Conservation (phyloP, 1,140 invertebrate genomes). For the Pogonus chalceus region DNA sequence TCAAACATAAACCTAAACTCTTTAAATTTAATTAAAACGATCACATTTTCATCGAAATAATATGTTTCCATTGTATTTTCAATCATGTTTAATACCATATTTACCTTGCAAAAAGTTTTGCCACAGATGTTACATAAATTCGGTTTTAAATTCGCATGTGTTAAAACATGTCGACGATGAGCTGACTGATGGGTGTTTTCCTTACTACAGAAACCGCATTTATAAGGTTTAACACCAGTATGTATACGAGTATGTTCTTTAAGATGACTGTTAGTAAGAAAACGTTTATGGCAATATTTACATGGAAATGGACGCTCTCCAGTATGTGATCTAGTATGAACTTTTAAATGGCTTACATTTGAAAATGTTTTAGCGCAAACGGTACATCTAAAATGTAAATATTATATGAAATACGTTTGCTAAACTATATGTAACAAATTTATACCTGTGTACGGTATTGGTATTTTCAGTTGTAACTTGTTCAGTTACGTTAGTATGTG, state of each 20-base stretch:
- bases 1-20: too few relatives aligned
- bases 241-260: constrained; percentile 48
- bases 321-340: constrained; percentile 48
- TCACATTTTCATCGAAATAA: too few relatives aligned
- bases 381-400: too few relatives aligned
- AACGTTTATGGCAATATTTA: constrained; percentile 44
- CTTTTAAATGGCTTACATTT: constrained; percentile 29
- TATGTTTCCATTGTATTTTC: too few relatives aligned
- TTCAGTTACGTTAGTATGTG: background rate
- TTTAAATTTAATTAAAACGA: too few relatives aligned
- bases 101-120: constrained; percentile 6
- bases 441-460: too few relatives aligned
- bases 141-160: background rate
- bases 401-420: too few relatives aligned
- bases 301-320: constrained; percentile 47
- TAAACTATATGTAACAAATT: too few relatives aligned
- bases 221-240: constrained; percentile 50
- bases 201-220: constrained; percentile 44
- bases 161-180: constrained; percentile 1
- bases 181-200: constrained; percentile 32
- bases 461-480: too few relatives aligned
- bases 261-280: constrained; percentile 55
- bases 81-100: too few relatives aligned
- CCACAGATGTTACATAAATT: constrained; percentile 2
- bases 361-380: constrained; percentile 35